These are phyloP conservation scores for Recurvirostra avosetta DNA, from an alignment of 2,113 vertebrate species.

Conservation along the genomic window DNA sequence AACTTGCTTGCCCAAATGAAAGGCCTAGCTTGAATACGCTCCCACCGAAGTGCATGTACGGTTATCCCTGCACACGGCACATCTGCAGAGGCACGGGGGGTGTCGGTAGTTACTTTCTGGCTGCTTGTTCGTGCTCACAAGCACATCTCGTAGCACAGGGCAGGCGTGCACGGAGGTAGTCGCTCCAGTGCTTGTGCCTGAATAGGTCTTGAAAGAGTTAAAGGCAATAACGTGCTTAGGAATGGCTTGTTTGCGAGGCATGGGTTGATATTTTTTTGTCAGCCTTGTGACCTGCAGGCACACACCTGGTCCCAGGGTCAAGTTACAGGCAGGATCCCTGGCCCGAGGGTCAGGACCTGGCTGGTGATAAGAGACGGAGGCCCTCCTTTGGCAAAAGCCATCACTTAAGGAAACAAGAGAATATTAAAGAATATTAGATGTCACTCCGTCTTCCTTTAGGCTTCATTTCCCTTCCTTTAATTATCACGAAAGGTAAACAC, in stretches of 20 bases:
- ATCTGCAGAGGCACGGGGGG: not conserved
- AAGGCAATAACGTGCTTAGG: slow-evolving; percentile 75
- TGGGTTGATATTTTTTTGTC: slow-evolving; percentile 70
- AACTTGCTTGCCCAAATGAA: not conserved
- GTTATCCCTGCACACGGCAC: not conserved
- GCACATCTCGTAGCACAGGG: not conserved
- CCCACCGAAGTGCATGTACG: rapidly evolving
- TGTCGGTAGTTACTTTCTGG: not conserved
- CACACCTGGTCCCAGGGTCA: slow-evolving; percentile 93
- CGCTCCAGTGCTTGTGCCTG: not conserved
- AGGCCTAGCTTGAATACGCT: not conserved
- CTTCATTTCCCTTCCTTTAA: slow-evolving; percentile 70
- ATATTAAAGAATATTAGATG: slow-evolving; percentile 74
- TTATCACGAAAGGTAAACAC: slow-evolving; percentile 71
- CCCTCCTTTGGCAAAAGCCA: slow-evolving; percentile 70
- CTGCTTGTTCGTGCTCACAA: no score
- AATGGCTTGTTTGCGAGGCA: slow-evolving; percentile 70
- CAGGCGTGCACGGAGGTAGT: rapidly evolving
- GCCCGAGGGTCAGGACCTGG: slow-evolving; percentile 87
- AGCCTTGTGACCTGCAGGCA: slow-evolving; percentile 89
- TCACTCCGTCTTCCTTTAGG: slow-evolving; percentile 58
- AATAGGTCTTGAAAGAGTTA: slow-evolving; percentile 75
- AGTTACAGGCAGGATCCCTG: slow-evolving; percentile 85
- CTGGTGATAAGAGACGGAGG: slow-evolving; percentile 79
- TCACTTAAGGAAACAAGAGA: slow-evolving; percentile 74